phyloP scores from a whole-genome alignment of 2,888 invertebrate genomes.

The Cheiracanthium punctorium region DNA sequence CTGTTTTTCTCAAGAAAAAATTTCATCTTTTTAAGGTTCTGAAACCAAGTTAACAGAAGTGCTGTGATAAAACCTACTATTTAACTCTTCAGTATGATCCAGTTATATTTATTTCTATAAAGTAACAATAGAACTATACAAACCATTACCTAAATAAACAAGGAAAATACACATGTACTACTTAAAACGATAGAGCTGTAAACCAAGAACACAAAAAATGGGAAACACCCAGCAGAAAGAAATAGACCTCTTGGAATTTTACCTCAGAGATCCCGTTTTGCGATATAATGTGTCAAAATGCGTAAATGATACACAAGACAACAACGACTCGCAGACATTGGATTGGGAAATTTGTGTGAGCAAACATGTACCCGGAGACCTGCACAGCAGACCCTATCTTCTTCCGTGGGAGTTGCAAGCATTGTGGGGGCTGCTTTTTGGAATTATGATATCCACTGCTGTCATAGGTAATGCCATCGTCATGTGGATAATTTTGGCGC shows the following conservation, averaged over 20 bases:
- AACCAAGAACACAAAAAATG: slow-evolving; percentile 20
- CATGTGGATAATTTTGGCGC: slow-evolving; percentile 88
- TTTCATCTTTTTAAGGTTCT: no score
- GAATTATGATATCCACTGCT: slow-evolving; percentile 86
- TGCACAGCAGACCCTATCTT: slow-evolving; percentile 79
- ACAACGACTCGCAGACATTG: neutral
- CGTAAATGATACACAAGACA: slow-evolving; percentile 27
- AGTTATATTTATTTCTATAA: no score
- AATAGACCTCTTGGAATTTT: slow-evolving; percentile 45
- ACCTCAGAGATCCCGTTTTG: slow-evolving; percentile 32
- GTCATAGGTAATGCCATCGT: slow-evolving; percentile 92
- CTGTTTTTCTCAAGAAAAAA: no score
- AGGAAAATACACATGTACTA: no score
- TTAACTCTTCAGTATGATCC: no score
- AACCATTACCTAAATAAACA: no score
- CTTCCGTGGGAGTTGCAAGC: slow-evolving; percentile 88
- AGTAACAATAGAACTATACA: no score
- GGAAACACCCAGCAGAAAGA: slow-evolving; percentile 48
- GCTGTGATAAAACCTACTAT: no score
- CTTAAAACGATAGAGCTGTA: no score
- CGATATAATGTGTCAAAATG: slow-evolving; percentile 34
- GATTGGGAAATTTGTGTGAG: slow-evolving; percentile 38
- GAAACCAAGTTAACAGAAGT: no score
- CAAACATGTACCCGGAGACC: slow-evolving; percentile 18
- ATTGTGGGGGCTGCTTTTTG: slow-evolving; percentile 86